Percentiles rank a stretch among this genome's conserved stretches.
Conservation (phyloP, 2,113 vertebrate genomes). For the Pan troglodytes region NHGRI_mPanTro3-v2.1_pri NC_086016.1:35880501-35881000, state of each 20-base stretch:
- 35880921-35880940: not conserved
- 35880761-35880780: not conserved
- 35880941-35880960: not conserved
- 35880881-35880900: not conserved
- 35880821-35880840: not conserved
- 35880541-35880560: not conserved
- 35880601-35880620: conserved; percentile 61
- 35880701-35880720: not conserved
- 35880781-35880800: not conserved
- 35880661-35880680: conserved; percentile 48
- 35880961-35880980: not conserved
- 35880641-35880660: conserved; percentile 54
- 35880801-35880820: not conserved
- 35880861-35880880: not conserved
- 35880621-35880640: conserved; percentile 55
- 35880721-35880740: not conserved
- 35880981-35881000: not conserved
- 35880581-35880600: conserved; percentile 53
- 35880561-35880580: conserved; percentile 58
- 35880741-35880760: not conserved
- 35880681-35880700: conserved; percentile 48
- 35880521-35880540: conserved; percentile 62
- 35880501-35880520: conserved; percentile 60
- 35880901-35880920: not conserved
- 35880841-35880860: not conserved